These are phyloP conservation scores for Acrossocheilus wenchowensis DNA, from an alignment of 2,797 vertebrate genomes.

Conservation along the genomic window DNA sequence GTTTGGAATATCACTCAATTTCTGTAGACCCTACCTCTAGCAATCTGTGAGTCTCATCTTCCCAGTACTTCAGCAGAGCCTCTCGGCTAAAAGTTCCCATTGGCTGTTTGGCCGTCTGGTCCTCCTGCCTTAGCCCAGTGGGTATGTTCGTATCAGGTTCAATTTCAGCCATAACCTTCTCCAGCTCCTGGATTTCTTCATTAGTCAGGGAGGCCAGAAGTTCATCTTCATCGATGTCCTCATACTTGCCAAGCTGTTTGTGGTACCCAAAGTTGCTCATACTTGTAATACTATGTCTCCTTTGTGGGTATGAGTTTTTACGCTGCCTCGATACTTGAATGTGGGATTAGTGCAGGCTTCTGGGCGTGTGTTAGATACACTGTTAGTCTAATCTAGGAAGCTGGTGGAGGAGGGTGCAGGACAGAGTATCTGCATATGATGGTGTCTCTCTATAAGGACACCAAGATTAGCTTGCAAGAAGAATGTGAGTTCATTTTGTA, in stretches of 20 bases:
- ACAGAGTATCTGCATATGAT: constrained; percentile 80
- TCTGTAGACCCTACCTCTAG: constrained; percentile 67
- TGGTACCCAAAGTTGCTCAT: constrained; percentile 89
- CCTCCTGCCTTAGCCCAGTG: constrained; percentile 87
- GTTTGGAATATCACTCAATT: constrained; percentile 60
- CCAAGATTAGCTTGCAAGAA: constrained; percentile 84
- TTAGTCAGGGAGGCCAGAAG: constrained; percentile 86
- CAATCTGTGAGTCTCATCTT: constrained; percentile 86
- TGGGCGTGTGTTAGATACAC: constrained; percentile 7
- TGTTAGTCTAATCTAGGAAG: constrained; percentile 74
- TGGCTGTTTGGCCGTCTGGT: constrained; percentile 85
- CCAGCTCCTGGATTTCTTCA: constrained; percentile 89
- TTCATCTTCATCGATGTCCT: constrained; percentile 89
- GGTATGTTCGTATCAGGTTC: constrained; percentile 84
- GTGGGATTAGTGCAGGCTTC: constrained; percentile 1
- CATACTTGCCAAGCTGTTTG: constrained; percentile 85
- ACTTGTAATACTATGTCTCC: constrained; percentile 47
- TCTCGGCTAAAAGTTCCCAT: constrained; percentile 84
- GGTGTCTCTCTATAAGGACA: constrained; percentile 86
- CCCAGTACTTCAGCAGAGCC: constrained; percentile 87
- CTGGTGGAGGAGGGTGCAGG: constrained; percentile 63
- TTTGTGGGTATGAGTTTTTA: background rate
- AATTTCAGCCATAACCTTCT: constrained; percentile 85
- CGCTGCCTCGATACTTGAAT: constrained; percentile 11
- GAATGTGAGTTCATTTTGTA: constrained; percentile 83